Conservation (phyloP, 2,113 vertebrate genomes). For the Carlito syrichta region DNA sequence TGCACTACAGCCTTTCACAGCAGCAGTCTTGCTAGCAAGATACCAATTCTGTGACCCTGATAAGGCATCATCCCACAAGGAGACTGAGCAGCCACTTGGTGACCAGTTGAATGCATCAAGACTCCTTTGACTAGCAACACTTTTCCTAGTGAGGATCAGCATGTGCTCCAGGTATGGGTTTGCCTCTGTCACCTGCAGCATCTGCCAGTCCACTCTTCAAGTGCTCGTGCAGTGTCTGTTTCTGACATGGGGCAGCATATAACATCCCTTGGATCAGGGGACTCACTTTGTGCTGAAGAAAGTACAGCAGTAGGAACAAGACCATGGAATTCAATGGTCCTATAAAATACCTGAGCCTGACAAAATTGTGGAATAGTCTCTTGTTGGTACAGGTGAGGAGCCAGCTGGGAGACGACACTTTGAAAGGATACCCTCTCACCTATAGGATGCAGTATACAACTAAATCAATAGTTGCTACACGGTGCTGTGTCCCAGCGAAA, state of each 20-base stretch:
- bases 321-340: neutral
- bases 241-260: neutral
- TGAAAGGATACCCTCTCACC: neutral
- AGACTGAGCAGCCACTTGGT: neutral
- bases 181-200: neutral
- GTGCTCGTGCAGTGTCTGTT: neutral
- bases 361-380: neutral
- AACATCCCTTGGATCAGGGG: neutral
- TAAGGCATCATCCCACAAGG: too few relatives aligned
- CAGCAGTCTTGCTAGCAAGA: neutral
- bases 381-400: neutral
- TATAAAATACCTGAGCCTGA: neutral
- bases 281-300: neutral
- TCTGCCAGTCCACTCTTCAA: neutral
- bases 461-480: neutral
- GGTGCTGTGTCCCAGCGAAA: fast-evolving
- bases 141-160: neutral
- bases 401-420: neutral
- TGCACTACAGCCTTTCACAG: fast-evolving
- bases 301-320: neutral
- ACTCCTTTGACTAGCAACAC: neutral
- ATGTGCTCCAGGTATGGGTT: neutral
- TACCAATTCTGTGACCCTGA: neutral
- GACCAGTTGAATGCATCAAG: neutral
- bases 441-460: neutral